Base-by-base conservation (phyloP, 2,797 vertebrate genomes). In the Bovichtus diacanthus region DNA sequence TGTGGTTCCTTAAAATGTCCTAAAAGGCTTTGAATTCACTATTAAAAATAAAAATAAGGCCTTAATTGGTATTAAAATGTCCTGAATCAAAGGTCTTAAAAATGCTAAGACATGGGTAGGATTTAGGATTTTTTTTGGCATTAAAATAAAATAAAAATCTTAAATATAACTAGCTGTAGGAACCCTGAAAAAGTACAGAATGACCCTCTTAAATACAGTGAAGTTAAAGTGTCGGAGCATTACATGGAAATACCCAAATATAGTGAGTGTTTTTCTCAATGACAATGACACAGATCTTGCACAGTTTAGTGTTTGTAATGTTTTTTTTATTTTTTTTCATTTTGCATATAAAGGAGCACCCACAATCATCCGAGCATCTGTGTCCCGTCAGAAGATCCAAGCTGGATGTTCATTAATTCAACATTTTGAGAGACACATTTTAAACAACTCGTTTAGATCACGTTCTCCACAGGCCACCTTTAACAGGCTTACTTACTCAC, bases 271-370 rank as follows among this genome's bases (percentile, higher is more conserved):
- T 67, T 49, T 44, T 74, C 5, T 31, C 23, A 63, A 27, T 59
- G 11, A 39, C 19, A 31, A 19, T 47, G 38, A n/a, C 1, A 8
- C n/a, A 53, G 9, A 64, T 29, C 1, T 11, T 13, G 16, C 25
- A 23, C 25, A 50, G 49, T 31, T 38, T 13, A 23, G 10, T 11
- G 19, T 29, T 59, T 62, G 41, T 36, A 58, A 25, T 3, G 31
- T 25, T 9, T n/a, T n/a, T n/a, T 63, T 34, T 36, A 9, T 41
- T 29, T 18, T 19, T 11, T 63, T 68, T 50, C 34, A 64, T 76
- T 36, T 65, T 60, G 47, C 15, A 41, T 69, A 64, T 43, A 59
- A 43, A 63, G 12, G 9, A 49, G 21, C 60, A 50, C 47, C 27
- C 3, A 70, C 1, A n/a, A n/a, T n/a, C n/a, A n/a, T n/a, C 6